Percentiles rank a stretch among this genome's conserved stretches.
phyloP scores from a whole-genome alignment of 2,113 vertebrate genomes.

The Neofelis nebulosa region DNA sequence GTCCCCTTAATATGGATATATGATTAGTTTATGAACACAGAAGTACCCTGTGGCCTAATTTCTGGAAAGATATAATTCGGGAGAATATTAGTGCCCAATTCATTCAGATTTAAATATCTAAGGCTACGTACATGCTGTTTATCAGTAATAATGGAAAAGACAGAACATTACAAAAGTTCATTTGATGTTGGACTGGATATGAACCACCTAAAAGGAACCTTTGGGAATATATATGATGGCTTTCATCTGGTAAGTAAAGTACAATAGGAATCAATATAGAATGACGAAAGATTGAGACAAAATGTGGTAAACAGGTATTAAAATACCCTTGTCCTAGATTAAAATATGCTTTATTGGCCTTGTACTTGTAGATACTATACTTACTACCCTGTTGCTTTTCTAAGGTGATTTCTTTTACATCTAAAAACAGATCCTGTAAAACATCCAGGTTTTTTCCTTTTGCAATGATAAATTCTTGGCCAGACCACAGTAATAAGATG shows the following conservation, averaged over 20 bases:
- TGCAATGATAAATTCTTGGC: background rate
- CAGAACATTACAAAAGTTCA: background rate
- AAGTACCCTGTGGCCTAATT: background rate
- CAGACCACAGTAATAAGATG: background rate
- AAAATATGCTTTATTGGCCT: background rate
- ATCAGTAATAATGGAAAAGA: background rate
- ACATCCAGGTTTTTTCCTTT: background rate
- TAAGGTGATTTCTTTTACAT: background rate
- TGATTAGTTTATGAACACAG: background rate
- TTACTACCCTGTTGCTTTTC: background rate
- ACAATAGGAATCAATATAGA: background rate
- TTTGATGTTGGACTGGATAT: background rate
- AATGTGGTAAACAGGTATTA: background rate
- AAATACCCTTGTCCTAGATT: background rate
- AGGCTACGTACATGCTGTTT: background rate
- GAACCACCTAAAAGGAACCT: background rate
- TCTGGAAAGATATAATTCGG: background rate
- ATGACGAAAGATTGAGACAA: background rate
- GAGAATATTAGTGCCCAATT: background rate
- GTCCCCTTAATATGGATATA: background rate
- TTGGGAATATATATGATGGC: background rate
- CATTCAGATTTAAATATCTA: background rate
- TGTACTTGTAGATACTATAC: background rate
- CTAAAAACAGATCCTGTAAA: background rate
- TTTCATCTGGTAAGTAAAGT: conserved; percentile 1